These are phyloP conservation scores for Fulica atra DNA, from an alignment of 2,113 vertebrate species.

Conservation along the genomic window DNA sequence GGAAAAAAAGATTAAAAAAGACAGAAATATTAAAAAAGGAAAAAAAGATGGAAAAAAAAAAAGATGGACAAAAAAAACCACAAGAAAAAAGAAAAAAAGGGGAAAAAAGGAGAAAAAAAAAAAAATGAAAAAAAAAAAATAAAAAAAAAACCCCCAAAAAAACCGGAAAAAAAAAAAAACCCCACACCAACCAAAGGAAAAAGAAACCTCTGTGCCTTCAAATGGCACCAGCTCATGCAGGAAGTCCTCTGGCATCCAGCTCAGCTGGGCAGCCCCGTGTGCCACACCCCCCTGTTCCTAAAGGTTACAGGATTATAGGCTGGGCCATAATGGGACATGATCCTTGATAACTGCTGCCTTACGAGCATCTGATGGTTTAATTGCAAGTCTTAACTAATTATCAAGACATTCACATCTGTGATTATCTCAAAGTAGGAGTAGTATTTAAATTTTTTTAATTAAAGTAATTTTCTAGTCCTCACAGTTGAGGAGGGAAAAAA, in stretches of 20 bases:
- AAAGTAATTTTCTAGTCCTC: constrained; percentile 1
- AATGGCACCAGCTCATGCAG: not conserved
- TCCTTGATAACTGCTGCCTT: not conserved
- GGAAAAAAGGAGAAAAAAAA: too few relatives aligned
- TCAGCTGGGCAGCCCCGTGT: not conserved
- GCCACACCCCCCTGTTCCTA: not conserved
- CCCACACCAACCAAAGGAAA: too few relatives aligned
- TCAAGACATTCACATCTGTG: not conserved
- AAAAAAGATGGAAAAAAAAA: too few relatives aligned
- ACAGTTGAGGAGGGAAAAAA: not conserved
- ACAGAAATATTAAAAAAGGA: too few relatives aligned
- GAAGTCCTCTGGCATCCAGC: not conserved
- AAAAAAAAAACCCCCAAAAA: too few relatives aligned
- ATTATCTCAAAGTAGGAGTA: not conserved
- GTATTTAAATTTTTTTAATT: not conserved
- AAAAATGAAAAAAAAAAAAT: too few relatives aligned
- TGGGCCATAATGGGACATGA: not conserved
- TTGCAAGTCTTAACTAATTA: not conserved
- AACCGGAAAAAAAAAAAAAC: too few relatives aligned
- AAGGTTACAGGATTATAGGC: not conserved
- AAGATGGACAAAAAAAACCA: too few relatives aligned
- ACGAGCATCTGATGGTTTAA: not conserved
- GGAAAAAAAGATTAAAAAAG: too few relatives aligned
- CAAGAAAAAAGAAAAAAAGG: too few relatives aligned
- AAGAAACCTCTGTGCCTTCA: not conserved